Evolutionary conservation across 2,888 invertebrate species (phyloP), one percentile per base, ranked within the genome.

Genomic region (Himalopsyche anomala): DNA sequence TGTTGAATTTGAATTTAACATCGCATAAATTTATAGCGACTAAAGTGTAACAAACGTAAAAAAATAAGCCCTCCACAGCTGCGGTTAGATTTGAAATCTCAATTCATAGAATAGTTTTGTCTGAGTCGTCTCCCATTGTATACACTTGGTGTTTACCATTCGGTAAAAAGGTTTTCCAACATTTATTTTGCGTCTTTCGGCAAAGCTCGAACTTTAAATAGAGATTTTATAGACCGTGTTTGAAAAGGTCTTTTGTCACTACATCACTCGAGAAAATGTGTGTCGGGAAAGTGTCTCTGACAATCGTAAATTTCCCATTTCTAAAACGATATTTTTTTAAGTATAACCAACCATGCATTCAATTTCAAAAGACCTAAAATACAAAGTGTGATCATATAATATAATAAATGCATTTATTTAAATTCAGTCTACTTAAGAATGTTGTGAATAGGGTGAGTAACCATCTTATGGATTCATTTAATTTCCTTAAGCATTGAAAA

Each of bases 211-310:
- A 74, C 74, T 74, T 74, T 38, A 38, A 74, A 74, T 74, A 74
- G 36, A 74, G 74, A 74, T 74, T 74, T 74, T 74, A 74, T 74
- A 74, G 74, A 74, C 74, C 74, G 74, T 74, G 74, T 74, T 74
- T 74, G 36, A 74, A 74, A 9, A 38, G 74, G 36, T 36, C 74
- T 74, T 74, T 74, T 74, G 74, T 74, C 74, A 74, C 74, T 74
- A 36, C 28, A 15, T 74, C 74, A 74, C 74, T 74, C 36, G 36
- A 38, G 74, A 74, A 36, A 74, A 74, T 36, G 36, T 38, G 38
- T 74, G 74, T 15, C 36, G 12, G 74, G 38, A 15, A 74, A 74
- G 36, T 19, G 12, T 74, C 9, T 38, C 74, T 74, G 74, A 74
- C 74, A 74, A 74, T 12, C 38, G 74, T 19, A 5, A 38, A 11